Base-by-base conservation (phyloP, 2,888 invertebrate species). In the Empis stercorea region DNA sequence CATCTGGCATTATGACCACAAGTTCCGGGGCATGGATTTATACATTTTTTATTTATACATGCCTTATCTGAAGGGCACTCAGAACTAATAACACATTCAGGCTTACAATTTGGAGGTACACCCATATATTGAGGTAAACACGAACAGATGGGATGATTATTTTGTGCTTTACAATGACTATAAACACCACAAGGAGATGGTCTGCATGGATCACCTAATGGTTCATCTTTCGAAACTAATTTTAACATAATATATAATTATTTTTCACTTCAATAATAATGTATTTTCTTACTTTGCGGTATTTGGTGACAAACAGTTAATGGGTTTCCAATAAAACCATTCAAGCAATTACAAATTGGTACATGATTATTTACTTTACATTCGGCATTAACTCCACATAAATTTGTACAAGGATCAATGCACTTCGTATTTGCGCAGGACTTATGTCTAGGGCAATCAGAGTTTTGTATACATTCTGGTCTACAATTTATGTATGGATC, bases 391-490 rank as follows among this genome's bases (percentile, higher is more conserved):
- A 85, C 72, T 43, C 88, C 88, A 62, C 89, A 89, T 30, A 84
- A 81, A 55, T 85, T 85, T 27, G 79, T 76, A 61, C 89, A 91
- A 16, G 89, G 88, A 70, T 89, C 81, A 59, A 75, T 76, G 63
- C 91, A 91, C 72, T 86, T 87, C 67, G 85, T 85, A 61, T 85
- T 85, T 44, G 82, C 73, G 61, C 91, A 91, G 23, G 88, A 81
- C 68, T 77, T 81, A 55, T 79, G 76, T 59, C 76, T 76, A 7
- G 80, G 73, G 67, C 91, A 92, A 59, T 92, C 89, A 10, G 84
- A 80, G 65, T 89, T 89, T 56, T 84, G 76, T n/a, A 87, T 80
- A 65, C 91, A 91, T 74, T 91, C 88, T 23, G 89, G 89, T 61
- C 87, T 75, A 65, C 91, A 91, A 60, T 85, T 84, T 39, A 82